These are phyloP conservation scores for Drosophila nannoptera DNA, from an alignment of 1,140 invertebrate genomes.

Conservation along the genomic window DNA sequence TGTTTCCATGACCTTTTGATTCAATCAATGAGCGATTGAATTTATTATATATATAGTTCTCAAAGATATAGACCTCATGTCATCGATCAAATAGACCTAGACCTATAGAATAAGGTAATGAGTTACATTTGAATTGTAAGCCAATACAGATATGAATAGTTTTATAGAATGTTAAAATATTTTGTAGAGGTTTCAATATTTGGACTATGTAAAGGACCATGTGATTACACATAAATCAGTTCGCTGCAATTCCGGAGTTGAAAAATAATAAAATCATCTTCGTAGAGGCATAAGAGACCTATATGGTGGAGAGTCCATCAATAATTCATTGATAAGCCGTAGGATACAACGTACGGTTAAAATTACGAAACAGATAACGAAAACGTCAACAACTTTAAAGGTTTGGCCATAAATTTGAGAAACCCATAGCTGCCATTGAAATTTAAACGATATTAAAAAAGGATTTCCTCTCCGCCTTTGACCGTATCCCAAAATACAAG, in stretches of 20 bases:
- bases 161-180: too few relatives aligned
- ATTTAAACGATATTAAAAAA: constrained; percentile 69
- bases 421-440: constrained; percentile 16
- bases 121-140: not conserved
- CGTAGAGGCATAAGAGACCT: constrained; percentile 40
- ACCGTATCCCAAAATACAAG: constrained; percentile 46
- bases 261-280: constrained; percentile 71
- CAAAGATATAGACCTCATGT: too few relatives aligned
- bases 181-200: too few relatives aligned
- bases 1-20: too few relatives aligned
- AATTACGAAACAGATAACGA: constrained; percentile 50
- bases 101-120: not conserved
- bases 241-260: constrained; percentile 17
- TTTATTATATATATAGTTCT: too few relatives aligned
- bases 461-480: constrained; percentile 67
- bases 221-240: constrained; percentile 67
- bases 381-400: constrained; percentile 69
- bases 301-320: constrained; percentile 42
- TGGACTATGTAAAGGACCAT: too few relatives aligned
- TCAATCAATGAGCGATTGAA: too few relatives aligned
- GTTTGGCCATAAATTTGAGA: constrained; percentile 62
- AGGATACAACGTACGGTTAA: constrained; percentile 36
- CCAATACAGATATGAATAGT: not conserved
- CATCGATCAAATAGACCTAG: too few relatives aligned
- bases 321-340: constrained; percentile 70